A percentile compares a stretch with the other conserved stretches of the same genome.
phyloP scores from a whole-genome alignment of 2,888 invertebrate species.

The Calameuta pallipes region DNA sequence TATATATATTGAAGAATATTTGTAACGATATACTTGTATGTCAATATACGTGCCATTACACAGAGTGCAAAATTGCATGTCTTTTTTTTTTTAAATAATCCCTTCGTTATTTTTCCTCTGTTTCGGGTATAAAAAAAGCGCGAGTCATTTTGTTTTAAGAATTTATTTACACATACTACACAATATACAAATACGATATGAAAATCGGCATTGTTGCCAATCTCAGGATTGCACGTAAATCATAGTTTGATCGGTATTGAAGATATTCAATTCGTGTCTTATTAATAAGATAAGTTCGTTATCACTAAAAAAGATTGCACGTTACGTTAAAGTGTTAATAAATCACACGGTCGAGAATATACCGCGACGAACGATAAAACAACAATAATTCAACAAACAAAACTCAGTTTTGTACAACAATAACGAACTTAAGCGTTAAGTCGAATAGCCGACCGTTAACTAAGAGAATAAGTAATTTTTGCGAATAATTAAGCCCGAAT shows the following conservation, averaged over 20 bases:
- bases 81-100: not conserved
- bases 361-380: slow-evolving; percentile 15
- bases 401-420: slow-evolving; percentile 20
- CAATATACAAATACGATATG: slow-evolving; percentile 40
- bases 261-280: not conserved
- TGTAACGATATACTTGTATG: slow-evolving; percentile 47
- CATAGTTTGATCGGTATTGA: not conserved
- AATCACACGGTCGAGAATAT: slow-evolving; percentile 14
- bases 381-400: slow-evolving; percentile 23
- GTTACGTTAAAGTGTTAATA: slow-evolving; percentile 9
- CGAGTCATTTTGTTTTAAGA: slow-evolving; percentile 26
- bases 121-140: not conserved
- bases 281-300: slow-evolving; percentile 9
- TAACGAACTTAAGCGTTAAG: slow-evolving; percentile 11
- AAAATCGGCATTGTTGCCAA: slow-evolving; percentile 16
- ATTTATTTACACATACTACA: slow-evolving; percentile 48
- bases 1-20: slow-evolving; percentile 36
- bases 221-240: slow-evolving; percentile 25
- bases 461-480: not conserved
- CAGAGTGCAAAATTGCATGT: slow-evolving; percentile 12
- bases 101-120: not conserved
- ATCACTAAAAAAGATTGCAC: slow-evolving; percentile 18
- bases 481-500: not conserved
- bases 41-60: slow-evolving; percentile 37
- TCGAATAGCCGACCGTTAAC: not conserved